These are phyloP conservation scores for Ricordea florida DNA, from an alignment of 92 coral and sea anemone genomes.

Conservation along the genomic window DNA sequence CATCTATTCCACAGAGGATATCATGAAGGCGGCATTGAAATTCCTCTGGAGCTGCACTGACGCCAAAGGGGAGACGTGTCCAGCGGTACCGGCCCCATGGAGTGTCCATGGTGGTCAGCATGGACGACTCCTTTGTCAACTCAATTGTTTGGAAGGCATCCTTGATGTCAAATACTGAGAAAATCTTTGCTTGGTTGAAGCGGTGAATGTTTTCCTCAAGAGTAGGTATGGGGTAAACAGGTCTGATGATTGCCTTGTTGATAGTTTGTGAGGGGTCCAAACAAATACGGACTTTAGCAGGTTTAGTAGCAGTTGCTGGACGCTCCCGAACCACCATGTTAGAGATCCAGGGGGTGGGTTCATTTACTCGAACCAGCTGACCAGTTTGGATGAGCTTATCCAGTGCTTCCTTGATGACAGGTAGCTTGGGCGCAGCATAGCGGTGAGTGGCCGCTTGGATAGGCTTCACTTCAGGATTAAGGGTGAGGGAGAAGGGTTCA, in stretches of 20 bases:
- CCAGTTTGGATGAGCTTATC: constrained; percentile 45
- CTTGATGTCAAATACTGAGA: too few species aligned
- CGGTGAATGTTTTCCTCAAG: constrained; percentile 62
- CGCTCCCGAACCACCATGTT: constrained; percentile 48
- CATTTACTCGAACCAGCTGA: constrained; percentile 41
- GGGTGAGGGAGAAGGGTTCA: constrained; percentile 35
- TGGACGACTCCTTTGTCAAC: constrained; percentile 29
- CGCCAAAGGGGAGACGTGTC: constrained; percentile 66
- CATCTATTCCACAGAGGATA: constrained; percentile 54
- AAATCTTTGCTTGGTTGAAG: constrained; percentile 58
- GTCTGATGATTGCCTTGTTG: constrained; percentile 54
- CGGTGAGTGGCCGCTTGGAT: constrained; percentile 67
- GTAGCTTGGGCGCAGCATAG: constrained; percentile 53
- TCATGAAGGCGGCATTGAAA: constrained; percentile 54
- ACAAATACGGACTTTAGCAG: constrained; percentile 52
- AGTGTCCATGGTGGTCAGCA: constrained; percentile 64
- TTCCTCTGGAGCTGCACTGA: constrained; percentile 57
- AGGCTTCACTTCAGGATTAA: constrained; percentile 43
- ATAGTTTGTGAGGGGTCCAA: constrained; percentile 62
- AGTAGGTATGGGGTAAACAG: constrained; percentile 56
- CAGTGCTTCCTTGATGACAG: constrained; percentile 53
- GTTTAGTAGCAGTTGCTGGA: constrained; percentile 50
- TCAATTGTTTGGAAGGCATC: too few species aligned
- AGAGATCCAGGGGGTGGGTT: constrained; percentile 65
- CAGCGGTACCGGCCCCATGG: constrained; percentile 69